These are phyloP conservation scores for Pomacea canaliculata DNA, from an alignment of 2,888 invertebrate species.

Conservation along the genomic window DNA sequence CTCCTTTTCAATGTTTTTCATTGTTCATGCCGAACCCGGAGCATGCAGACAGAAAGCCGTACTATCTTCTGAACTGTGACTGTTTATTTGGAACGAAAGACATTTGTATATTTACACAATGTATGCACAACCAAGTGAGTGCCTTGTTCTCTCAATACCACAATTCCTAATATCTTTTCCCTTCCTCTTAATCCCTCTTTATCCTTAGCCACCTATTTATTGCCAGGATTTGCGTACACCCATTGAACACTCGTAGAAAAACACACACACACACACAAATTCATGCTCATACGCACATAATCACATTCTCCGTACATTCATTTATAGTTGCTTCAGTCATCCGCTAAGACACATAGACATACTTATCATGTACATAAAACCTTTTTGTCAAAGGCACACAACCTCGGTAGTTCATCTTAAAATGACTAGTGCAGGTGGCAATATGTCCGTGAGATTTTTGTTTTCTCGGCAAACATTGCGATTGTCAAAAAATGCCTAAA, in stretches of 20 bases:
- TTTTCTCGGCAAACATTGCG: too few species aligned
- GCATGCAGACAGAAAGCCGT: too few species aligned
- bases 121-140: neutral
- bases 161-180: neutral
- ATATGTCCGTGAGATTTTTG: too few species aligned
- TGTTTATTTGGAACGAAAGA: too few species aligned
- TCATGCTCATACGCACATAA: neutral
- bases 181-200: neutral
- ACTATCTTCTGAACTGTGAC: too few species aligned
- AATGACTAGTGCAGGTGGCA: too few species aligned
- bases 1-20: too few species aligned
- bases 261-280: neutral
- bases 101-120: neutral
- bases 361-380: neutral
- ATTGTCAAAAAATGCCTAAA: too few species aligned
- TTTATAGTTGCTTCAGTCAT: too few species aligned
- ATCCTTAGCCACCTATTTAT: neutral
- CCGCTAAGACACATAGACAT: conserved; percentile 4
- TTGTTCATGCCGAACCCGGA: too few species aligned
- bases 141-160: neutral
- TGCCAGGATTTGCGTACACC: neutral
- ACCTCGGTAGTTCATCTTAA: neutral
- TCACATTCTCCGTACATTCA: neutral
- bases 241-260: neutral
- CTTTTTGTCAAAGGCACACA: neutral